Percentiles rank a stretch among this genome's conserved stretches.
These are phyloP conservation scores for Opisthocomus hoazin DNA, from an alignment of 2,113 vertebrate species.

Conservation along the genomic window DNA sequence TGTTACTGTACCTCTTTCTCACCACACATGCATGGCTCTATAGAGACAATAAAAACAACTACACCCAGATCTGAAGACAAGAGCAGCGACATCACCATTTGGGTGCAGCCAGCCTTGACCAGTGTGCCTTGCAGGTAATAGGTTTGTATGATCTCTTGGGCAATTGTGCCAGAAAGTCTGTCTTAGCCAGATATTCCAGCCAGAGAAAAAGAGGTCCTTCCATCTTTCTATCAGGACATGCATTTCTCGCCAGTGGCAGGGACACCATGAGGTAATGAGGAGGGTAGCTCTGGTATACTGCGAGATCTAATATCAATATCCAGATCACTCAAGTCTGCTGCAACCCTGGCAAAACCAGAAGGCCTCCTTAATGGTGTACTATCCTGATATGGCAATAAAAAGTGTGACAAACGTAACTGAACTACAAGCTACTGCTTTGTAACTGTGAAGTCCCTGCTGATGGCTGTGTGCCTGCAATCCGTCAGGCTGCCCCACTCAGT, in stretches of 20 bases:
- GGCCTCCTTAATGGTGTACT: neutral
- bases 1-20: neutral
- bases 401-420: neutral
- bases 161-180: neutral
- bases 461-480: neutral
- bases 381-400: neutral
- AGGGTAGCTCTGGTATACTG: rapidly evolving
- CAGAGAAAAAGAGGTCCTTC: neutral
- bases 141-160: neutral
- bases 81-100: neutral
- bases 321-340: neutral
- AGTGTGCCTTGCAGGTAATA: neutral
- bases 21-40: rapidly evolving
- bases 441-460: neutral
- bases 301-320: neutral
- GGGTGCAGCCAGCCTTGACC: neutral
- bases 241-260: neutral
- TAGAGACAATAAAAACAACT: neutral
- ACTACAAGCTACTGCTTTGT: neutral
- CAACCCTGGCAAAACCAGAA: neutral
- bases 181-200: neutral
- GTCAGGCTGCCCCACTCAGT: neutral
- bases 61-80: neutral
- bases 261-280: no score
- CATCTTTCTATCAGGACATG: neutral